Conservation (phyloP, 2,113 vertebrate genomes). For the Heteronetta atricapilla region DNA sequence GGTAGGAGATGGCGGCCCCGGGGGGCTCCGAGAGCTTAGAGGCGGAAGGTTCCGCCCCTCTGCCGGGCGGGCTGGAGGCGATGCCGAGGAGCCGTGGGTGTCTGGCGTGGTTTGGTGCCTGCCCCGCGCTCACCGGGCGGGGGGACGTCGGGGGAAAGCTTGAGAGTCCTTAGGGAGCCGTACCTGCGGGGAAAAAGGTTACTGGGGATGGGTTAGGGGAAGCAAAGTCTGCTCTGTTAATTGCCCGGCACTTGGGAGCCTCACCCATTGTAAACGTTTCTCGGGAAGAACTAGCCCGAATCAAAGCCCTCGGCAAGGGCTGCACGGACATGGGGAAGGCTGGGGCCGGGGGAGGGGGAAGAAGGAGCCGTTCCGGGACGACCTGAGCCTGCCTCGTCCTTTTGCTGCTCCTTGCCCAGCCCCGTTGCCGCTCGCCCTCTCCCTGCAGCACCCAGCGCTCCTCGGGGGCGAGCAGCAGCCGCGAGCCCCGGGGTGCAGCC, state of each 20-base stretch:
- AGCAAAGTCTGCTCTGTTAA: accelerated
- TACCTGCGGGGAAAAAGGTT: accelerated
- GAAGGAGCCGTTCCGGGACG: accelerated
- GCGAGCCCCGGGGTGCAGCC: neutral
- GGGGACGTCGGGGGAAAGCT: no score
- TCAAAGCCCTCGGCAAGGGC: neutral
- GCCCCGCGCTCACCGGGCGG: no score
- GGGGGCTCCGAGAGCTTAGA: no score
- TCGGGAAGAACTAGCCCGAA: neutral
- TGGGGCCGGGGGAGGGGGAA: neutral
- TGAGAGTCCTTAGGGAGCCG: no score
- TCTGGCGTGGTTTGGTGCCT: no score
- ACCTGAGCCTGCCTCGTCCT: neutral
- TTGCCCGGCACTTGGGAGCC: neutral
- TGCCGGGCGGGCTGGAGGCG: no score
- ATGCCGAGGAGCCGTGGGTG: no score
- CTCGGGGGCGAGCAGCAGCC: no score
- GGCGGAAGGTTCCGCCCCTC: no score
- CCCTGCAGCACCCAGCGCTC: no score
- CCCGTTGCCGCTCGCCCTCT: neutral
- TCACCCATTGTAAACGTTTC: neutral
- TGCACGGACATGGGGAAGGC: neutral
- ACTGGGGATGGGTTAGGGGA: neutral
- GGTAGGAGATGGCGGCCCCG: no score
- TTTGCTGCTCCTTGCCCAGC: accelerated